Conservation (phyloP, 2,888 invertebrate genomes). For the Carabus problematicus region DNA sequence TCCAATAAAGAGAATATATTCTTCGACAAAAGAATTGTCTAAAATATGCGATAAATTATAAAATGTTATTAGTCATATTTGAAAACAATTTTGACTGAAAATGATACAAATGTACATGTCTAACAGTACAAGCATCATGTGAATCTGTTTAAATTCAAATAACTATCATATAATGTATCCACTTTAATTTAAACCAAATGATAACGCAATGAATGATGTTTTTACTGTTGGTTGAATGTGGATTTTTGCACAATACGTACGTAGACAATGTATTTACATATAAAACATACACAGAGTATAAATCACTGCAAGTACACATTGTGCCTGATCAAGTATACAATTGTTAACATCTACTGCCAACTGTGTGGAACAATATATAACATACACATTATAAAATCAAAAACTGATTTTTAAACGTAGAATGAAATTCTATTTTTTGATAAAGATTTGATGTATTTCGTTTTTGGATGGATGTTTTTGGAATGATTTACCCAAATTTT, state of each 20-base stretch:
- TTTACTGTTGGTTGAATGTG: background rate
- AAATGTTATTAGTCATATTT: too few species aligned
- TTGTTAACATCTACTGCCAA: constrained; percentile 28
- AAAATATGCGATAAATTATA: too few species aligned
- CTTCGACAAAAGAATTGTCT: too few species aligned
- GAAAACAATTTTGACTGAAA: too few species aligned
- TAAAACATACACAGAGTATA: background rate
- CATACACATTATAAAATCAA: constrained; percentile 23
- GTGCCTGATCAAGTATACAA: constrained; percentile 30
- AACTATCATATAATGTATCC: too few species aligned
- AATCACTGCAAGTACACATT: background rate
- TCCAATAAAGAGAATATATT: too few species aligned
- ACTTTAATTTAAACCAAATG: too few species aligned
- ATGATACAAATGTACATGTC: too few species aligned
- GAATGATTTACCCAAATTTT: constrained; percentile 18
- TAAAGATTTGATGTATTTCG: constrained; percentile 32
- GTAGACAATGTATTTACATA: background rate
- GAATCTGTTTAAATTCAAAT: too few species aligned
- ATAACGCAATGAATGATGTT: background rate
- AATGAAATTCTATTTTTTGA: constrained; percentile 37
- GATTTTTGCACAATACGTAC: constrained; percentile 1
- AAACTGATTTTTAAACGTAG: constrained; percentile 26
- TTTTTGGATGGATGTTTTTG: constrained; percentile 27
- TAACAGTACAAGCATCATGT: too few species aligned
- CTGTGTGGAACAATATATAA: constrained; percentile 2